Evolutionary conservation across 2,797 vertebrate genomes (phyloP).

Genomic region (Mastacembelus armatus): DNA sequence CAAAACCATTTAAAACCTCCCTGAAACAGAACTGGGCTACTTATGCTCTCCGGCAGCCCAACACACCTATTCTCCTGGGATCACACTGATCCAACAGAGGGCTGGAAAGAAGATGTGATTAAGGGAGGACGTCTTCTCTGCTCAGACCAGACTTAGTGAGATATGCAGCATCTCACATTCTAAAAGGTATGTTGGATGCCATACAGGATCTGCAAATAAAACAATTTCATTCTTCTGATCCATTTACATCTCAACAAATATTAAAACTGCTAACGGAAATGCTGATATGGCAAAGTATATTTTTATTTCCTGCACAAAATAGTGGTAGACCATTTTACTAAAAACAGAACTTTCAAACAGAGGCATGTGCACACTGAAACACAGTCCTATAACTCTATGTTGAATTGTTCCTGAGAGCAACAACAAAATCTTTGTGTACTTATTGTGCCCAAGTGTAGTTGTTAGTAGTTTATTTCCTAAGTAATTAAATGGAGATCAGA

Average conservation of each 20-base stretch:
- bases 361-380: not conserved
- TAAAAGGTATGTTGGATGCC: conserved; percentile 50
- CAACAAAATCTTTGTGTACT: no score
- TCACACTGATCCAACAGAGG: conserved; percentile 75
- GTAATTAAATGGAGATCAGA: not conserved
- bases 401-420: conserved; percentile 1
- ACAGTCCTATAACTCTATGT: not conserved
- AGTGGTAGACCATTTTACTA: not conserved
- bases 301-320: not conserved
- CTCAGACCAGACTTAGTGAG: conserved; percentile 71
- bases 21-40: conserved; percentile 75
- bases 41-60: conserved; percentile 73
- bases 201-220: conserved; percentile 34
- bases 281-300: not conserved
- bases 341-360: not conserved
- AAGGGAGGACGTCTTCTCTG: conserved; percentile 74
- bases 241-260: conserved; percentile 15
- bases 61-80: conserved; percentile 85
- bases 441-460: no score
- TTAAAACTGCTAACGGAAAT: not conserved
- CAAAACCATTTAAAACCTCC: conserved; percentile 64
- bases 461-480: not conserved
- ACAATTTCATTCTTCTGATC: not conserved
- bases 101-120: conserved; percentile 79
- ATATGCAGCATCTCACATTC: conserved; percentile 67